phyloP scores from a whole-genome alignment of 2,888 invertebrate genomes.

The Eilema griseolum region DNA sequence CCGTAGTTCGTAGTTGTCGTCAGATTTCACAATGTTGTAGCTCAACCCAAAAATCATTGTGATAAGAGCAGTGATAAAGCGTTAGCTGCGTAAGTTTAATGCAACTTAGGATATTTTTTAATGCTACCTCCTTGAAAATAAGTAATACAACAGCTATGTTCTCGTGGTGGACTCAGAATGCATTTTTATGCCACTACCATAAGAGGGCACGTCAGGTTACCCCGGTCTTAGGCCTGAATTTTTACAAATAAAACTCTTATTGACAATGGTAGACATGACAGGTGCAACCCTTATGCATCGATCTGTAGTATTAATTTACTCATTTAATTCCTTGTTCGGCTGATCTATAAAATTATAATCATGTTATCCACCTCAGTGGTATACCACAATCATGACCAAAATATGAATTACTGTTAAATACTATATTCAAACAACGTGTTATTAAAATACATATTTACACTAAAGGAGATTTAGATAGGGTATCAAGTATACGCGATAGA shows the following conservation, averaged over 20 bases:
- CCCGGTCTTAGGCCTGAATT: too few species aligned
- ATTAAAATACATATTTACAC: constrained; percentile 24
- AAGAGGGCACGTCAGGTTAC: too few species aligned
- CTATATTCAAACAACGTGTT: not conserved
- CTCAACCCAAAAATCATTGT: not conserved
- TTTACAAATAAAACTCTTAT: too few species aligned
- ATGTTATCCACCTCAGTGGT: not conserved
- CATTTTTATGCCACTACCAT: too few species aligned
- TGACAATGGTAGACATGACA: too few species aligned
- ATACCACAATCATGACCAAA: not conserved
- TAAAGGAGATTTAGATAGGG: constrained; percentile 23
- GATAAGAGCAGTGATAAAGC: not conserved
- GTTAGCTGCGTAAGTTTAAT: not conserved
- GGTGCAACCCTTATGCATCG: too few species aligned
- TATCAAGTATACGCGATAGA: constrained; percentile 34
- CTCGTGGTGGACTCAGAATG: not conserved
- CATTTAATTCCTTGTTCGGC: too few species aligned
- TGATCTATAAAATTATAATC: too few species aligned
- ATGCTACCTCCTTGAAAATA: not conserved
- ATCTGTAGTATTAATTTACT: too few species aligned
- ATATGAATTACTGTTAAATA: not conserved
- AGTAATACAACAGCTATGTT: not conserved
- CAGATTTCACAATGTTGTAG: not conserved
- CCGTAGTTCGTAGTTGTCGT: not conserved
- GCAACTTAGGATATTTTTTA: not conserved